Conservation (phyloP, 2,797 vertebrate species). For the Eulemur coronatus region DNA sequence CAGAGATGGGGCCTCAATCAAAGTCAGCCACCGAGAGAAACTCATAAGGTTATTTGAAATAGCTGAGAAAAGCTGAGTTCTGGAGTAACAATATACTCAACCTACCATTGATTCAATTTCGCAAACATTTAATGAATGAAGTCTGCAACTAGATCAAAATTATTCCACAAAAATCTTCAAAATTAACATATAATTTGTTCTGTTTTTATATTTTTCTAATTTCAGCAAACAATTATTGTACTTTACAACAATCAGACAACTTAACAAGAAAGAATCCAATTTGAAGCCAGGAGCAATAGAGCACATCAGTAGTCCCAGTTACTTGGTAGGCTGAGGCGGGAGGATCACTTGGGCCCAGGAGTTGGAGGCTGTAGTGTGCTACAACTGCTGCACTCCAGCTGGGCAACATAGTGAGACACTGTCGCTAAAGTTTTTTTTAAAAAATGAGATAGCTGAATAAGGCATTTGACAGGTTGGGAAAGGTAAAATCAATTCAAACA, state of each 20-base stretch:
- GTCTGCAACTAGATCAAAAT: not conserved
- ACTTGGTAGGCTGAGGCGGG: not conserved
- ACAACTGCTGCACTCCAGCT: not conserved
- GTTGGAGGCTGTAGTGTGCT: not conserved
- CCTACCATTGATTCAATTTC: not conserved
- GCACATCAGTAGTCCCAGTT: not conserved
- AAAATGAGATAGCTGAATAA: not conserved
- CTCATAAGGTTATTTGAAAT: not conserved
- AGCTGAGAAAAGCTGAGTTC: not conserved
- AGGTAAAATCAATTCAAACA: not conserved
- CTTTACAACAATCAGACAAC: not conserved
- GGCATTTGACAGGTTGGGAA: not conserved
- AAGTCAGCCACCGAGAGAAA: not conserved
- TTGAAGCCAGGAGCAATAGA: not conserved
- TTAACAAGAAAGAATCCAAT: not conserved
- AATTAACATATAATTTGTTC: not conserved
- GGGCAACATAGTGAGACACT: not conserved
- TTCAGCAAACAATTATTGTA: not conserved
- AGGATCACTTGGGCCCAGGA: not conserved
- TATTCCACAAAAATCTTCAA: not conserved
- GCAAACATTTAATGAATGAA: not conserved
- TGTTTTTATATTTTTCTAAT: not conserved
- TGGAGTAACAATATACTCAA: not conserved
- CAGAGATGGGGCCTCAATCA: conserved; percentile 31
- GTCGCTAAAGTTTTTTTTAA: not conserved